A percentile compares a stretch with the other conserved stretches of the same genome.
Conservation (phyloP, 2,797 vertebrate species). For the Tiaroga cobitis region DNA sequence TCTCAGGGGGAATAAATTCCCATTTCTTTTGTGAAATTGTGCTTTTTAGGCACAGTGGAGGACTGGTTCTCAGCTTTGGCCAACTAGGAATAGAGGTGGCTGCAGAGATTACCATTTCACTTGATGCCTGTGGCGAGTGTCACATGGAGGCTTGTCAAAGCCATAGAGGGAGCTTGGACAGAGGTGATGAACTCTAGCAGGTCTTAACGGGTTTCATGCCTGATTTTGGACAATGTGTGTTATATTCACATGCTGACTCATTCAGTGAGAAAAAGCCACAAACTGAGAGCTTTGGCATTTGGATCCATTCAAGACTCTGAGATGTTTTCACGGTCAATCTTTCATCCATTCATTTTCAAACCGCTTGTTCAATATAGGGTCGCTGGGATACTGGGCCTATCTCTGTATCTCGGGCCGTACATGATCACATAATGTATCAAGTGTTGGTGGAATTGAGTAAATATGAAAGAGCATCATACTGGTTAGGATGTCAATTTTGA, state of each 20-base stretch:
- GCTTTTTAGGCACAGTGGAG: constrained; percentile 12
- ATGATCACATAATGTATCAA: neutral
- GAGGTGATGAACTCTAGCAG: constrained; percentile 38
- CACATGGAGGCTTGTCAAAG: neutral
- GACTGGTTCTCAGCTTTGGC: neutral
- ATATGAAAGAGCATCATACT: neutral
- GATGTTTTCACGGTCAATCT: neutral
- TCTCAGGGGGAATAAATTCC: constrained; percentile 24
- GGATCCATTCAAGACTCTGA: neutral
- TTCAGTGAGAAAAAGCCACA: constrained; percentile 13
- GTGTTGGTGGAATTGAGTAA: neutral
- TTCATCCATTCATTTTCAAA: neutral
- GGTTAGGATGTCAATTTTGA: neutral
- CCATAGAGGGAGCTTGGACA: constrained; percentile 2
- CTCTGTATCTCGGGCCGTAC: neutral
- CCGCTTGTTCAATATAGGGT: neutral
- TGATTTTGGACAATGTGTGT: constrained; percentile 22
- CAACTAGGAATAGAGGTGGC: neutral
- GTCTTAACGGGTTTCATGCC: constrained; percentile 36
- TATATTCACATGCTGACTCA: constrained; percentile 47
- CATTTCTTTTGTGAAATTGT: constrained; percentile 42
- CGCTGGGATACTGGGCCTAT: neutral
- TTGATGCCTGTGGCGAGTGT: constrained; percentile 1
- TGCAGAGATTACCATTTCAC: constrained; percentile 20
- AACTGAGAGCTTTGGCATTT: constrained; percentile 28